Percentiles rank a stretch among this genome's conserved stretches.
These are phyloP conservation scores for Glomeris marginata DNA, from an alignment of 2,888 invertebrate species.

Conservation along the genomic window DNA sequence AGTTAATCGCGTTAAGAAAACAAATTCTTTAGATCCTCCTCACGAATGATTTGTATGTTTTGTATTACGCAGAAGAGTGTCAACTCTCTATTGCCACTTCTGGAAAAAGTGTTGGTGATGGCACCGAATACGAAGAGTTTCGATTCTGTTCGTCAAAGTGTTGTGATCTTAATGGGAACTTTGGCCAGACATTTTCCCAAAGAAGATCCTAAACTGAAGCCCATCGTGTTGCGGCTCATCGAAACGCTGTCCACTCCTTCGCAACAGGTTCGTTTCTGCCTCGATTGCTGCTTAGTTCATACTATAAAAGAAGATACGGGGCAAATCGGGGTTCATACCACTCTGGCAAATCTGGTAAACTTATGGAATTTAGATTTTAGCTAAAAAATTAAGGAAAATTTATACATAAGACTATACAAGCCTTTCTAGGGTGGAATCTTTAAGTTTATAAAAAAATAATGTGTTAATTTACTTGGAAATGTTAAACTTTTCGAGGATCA, in stretches of 20 bases:
- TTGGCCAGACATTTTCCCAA: slow-evolving; percentile 90
- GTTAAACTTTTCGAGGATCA: too few species aligned
- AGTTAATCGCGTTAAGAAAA: not conserved
- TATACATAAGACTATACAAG: too few species aligned
- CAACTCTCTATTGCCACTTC: slow-evolving; percentile 66
- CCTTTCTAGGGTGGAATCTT: too few species aligned
- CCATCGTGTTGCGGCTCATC: slow-evolving; percentile 82
- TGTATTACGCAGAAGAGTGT: slow-evolving; percentile 30
- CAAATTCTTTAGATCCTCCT: not conserved
- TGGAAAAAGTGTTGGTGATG: slow-evolving; percentile 82
- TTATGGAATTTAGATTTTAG: too few species aligned
- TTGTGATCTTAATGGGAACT: slow-evolving; percentile 93
- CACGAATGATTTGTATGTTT: not conserved
- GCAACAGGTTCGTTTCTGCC: slow-evolving; percentile 64
- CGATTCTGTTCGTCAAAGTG: slow-evolving; percentile 88
- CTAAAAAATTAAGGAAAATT: too few species aligned
- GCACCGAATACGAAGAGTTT: slow-evolving; percentile 79
- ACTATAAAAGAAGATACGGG: too few species aligned
- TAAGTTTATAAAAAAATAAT: too few species aligned
- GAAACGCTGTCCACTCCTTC: slow-evolving; percentile 90
- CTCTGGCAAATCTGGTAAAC: too few species aligned
- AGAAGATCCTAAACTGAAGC: slow-evolving; percentile 73
- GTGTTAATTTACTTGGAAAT: too few species aligned
- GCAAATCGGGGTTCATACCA: too few species aligned
- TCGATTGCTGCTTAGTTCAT: too few species aligned